Percentiles rank a stretch among this genome's conserved stretches.
Conservation (phyloP, 2,113 vertebrate species). For the Phylloscopus whistleri region DNA sequence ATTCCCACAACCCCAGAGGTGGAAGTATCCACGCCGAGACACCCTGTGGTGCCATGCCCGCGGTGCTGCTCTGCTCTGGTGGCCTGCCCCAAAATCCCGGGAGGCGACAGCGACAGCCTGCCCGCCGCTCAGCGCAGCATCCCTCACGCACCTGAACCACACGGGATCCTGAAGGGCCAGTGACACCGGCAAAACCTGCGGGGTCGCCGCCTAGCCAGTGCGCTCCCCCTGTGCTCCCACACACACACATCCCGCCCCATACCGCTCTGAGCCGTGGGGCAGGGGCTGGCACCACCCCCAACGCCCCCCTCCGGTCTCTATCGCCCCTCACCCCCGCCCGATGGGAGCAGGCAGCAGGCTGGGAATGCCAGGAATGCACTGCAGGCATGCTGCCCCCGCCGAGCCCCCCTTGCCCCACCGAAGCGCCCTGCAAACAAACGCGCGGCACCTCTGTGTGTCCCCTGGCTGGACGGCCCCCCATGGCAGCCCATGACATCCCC, state of each 20-base stretch:
- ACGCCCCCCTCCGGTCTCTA: not conserved
- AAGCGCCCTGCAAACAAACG: not conserved
- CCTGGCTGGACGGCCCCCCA: no score
- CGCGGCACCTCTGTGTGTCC: not conserved
- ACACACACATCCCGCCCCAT: accelerated
- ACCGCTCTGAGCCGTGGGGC: not conserved
- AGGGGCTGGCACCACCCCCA: not conserved
- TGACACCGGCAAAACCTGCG: accelerated
- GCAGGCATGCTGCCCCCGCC: not conserved
- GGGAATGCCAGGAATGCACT: constrained; percentile 34
- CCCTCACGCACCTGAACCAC: accelerated
- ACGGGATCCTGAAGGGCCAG: not conserved
- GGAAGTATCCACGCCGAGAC: accelerated
- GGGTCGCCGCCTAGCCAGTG: not conserved
- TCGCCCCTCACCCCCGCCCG: not conserved
- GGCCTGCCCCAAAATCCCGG: not conserved
- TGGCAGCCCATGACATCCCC: not conserved
- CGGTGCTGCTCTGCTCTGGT: not conserved
- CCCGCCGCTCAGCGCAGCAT: accelerated
- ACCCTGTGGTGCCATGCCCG: accelerated
- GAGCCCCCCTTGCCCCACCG: not conserved
- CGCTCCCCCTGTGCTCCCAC: not conserved
- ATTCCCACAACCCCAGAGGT: not conserved
- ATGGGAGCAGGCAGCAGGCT: not conserved
- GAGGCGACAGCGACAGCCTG: not conserved